Evolutionary conservation across 2,888 invertebrate genomes (phyloP).

Genomic region (Physocephala rufipes): DNA sequence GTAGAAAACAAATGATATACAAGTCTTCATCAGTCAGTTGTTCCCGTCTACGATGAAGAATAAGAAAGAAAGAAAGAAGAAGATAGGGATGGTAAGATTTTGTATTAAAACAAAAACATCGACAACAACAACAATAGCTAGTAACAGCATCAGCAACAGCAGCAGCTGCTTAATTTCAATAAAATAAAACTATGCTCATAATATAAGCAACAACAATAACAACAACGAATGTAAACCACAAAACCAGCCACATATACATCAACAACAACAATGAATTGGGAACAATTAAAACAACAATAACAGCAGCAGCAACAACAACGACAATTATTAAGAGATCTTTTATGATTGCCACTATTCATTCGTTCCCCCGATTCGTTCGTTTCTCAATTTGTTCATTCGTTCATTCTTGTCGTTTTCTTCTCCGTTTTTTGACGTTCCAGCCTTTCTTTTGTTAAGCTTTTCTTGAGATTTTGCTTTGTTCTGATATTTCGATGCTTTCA

Average conservation of each 20-base stretch:
- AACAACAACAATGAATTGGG: not conserved
- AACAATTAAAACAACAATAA: slow-evolving; percentile 2
- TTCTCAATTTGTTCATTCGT: not conserved
- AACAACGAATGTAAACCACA: not conserved
- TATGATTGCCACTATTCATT: not conserved
- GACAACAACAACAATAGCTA: not conserved
- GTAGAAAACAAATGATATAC: too few species aligned
- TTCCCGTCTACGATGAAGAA: too few species aligned
- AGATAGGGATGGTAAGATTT: not conserved
- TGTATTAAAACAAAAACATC: not conserved
- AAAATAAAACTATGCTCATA: not conserved
- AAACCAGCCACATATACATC: not conserved
- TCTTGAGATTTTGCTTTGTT: not conserved
- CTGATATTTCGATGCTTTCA: slow-evolving; percentile 6
- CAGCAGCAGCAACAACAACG: slow-evolving; percentile 5
- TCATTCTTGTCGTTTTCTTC: not conserved
- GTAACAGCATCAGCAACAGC: not conserved
- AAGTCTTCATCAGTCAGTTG: too few species aligned
- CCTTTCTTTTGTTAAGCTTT: slow-evolving; percentile 4
- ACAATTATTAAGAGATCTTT: not conserved
- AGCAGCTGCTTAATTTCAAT: slow-evolving; percentile 20
- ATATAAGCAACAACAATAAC: not conserved
- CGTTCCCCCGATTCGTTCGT: not conserved
- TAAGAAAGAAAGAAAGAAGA: too few species aligned
- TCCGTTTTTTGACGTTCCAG: not conserved